These are phyloP conservation scores for Protobothrops mucrosquamatus DNA, from an alignment of 2,113 vertebrate species.

Conservation along the genomic window DNA sequence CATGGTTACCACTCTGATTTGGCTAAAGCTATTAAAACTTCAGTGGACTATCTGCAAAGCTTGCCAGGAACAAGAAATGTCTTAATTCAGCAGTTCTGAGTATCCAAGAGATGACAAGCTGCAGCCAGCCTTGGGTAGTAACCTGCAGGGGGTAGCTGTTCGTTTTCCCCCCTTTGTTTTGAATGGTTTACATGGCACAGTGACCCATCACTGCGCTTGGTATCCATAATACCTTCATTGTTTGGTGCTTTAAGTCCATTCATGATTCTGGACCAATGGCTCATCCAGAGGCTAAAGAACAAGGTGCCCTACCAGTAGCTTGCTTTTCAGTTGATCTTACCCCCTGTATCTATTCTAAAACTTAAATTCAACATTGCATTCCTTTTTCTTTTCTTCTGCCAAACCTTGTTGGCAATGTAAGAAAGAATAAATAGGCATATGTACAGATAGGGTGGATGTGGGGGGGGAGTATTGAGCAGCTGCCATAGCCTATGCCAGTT, in stretches of 20 bases:
- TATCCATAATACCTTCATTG: conserved; percentile 19
- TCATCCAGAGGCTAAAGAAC: conserved; percentile 20
- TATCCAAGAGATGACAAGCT: conserved; percentile 45
- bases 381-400: background rate
- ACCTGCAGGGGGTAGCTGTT: conserved; percentile 49
- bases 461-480: background rate
- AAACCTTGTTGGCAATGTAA: background rate
- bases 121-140: conserved; percentile 47
- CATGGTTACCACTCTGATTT: conserved; percentile 77
- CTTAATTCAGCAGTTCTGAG: conserved; percentile 66
- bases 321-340: conserved; percentile 30
- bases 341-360: background rate
- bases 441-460: background rate
- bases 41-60: conserved; percentile 68
- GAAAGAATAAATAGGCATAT: background rate
- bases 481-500: background rate
- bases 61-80: conserved; percentile 66
- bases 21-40: conserved; percentile 75
- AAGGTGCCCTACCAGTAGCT: background rate
- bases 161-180: conserved; percentile 42
- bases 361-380: background rate
- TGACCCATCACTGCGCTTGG: conserved; percentile 3
- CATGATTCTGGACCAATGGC: background rate
- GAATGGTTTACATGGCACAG: conserved; percentile 22
- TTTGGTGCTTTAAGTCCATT: conserved; percentile 13